Conservation (phyloP, 2,113 vertebrate genomes). For the Zosterops lateralis region DNA sequence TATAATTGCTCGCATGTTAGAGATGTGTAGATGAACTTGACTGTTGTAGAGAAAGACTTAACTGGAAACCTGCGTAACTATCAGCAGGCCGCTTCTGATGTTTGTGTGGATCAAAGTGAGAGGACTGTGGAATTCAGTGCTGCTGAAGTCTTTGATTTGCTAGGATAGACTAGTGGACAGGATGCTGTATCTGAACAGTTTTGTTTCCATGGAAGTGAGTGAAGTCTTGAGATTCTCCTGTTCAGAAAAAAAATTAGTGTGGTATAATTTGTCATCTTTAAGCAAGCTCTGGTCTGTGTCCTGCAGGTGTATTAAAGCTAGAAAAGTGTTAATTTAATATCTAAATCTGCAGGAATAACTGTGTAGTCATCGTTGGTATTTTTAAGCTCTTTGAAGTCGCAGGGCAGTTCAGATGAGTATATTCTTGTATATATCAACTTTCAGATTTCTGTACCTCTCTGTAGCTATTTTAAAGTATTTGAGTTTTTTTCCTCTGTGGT, state of each 20-base stretch:
- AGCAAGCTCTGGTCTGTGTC: background rate
- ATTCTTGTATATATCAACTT: background rate
- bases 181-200: background rate
- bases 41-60: background rate
- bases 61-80: background rate
- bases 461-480: background rate
- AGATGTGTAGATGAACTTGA: background rate
- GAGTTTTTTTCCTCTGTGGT: background rate
- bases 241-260: background rate
- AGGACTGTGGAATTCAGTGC: background rate
- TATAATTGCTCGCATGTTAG: background rate
- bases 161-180: background rate
- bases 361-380: background rate
- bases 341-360: background rate
- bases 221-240: background rate
- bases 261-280: background rate
- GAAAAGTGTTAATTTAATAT: background rate
- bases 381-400: background rate
- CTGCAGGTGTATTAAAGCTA: background rate
- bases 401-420: background rate
- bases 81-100: background rate
- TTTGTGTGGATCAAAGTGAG: background rate
- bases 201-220: background rate
- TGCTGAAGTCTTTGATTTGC: background rate
- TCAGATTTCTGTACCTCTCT: background rate